Evolutionary conservation across 2,888 invertebrate species (phyloP).

Genomic region (Microplitis manilae): DNA sequence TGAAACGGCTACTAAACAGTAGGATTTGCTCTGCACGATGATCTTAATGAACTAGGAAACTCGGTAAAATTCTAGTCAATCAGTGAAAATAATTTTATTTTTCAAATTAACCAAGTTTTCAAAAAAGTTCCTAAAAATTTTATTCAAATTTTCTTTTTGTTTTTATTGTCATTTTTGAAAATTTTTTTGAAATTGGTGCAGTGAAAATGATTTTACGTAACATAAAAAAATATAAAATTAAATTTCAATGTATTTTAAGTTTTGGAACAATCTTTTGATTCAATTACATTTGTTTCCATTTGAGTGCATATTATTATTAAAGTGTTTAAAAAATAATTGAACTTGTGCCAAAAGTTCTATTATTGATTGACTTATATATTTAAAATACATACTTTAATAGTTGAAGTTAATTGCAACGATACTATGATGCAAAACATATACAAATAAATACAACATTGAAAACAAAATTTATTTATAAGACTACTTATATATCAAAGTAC

Average conservation of each 20-base stretch:
- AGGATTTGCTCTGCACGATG: not conserved
- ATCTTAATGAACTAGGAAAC: not conserved
- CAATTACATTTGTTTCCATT: not conserved
- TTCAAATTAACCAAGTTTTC: not conserved
- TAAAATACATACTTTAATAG: not conserved
- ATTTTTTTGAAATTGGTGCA: not conserved
- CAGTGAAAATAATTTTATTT: not conserved
- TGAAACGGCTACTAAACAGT: conserved; percentile 50
- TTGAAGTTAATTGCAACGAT: not conserved
- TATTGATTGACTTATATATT: not conserved
- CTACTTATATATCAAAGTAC: not conserved
- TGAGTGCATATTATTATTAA: not conserved
- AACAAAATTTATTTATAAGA: not conserved
- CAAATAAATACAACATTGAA: not conserved
- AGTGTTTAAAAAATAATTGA: not conserved
- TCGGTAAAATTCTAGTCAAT: not conserved
- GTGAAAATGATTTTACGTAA: not conserved
- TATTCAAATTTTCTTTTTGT: not conserved
- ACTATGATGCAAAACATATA: not conserved
- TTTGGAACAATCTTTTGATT: not conserved
- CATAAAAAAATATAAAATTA: not conserved
- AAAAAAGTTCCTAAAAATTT: not conserved
- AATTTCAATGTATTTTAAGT: not conserved
- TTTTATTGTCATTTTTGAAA: not conserved
- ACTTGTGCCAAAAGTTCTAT: not conserved